Evolutionary conservation across 2,888 invertebrate genomes (phyloP).

Genomic region (Drosophila helvetica): DNA sequence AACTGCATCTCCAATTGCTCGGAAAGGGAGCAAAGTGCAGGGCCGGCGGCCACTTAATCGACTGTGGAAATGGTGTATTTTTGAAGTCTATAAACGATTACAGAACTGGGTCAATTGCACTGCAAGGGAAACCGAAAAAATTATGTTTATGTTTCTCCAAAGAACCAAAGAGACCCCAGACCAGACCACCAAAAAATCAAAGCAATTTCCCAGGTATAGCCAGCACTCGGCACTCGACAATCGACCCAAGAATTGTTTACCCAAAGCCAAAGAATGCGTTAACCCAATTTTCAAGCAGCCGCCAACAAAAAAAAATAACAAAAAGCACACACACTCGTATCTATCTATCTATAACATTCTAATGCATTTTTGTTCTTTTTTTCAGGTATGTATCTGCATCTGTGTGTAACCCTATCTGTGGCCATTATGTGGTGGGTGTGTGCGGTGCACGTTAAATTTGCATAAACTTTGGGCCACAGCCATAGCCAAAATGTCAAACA

Average conservation of each 20-base stretch:
- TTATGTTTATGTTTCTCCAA: conserved; percentile 59
- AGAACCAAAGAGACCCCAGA: conserved; percentile 25
- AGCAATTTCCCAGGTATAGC: conserved; percentile 52
- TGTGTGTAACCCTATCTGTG: background rate
- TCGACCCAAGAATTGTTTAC: conserved; percentile 40
- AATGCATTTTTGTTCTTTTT: conserved; percentile 54
- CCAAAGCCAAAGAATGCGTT: conserved; percentile 48
- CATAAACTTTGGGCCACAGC: conserved; percentile 59
- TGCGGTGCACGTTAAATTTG: conserved; percentile 53
- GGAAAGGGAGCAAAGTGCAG: conserved; percentile 54
- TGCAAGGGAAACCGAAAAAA: conserved; percentile 30
- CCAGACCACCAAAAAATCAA: conserved; percentile 36
- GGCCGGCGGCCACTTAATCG: conserved; percentile 68
- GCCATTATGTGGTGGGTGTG: conserved; percentile 50
- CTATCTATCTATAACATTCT: conserved; percentile 38
- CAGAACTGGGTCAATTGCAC: conserved; percentile 65
- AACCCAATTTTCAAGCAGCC: conserved; percentile 58
- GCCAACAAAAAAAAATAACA: conserved; percentile 8
- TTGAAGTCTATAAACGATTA: conserved; percentile 19
- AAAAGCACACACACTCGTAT: background rate
- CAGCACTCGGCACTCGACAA: conserved; percentile 14
- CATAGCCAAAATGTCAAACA: conserved; percentile 68
- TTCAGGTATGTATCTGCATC: conserved; percentile 66
- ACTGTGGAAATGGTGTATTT: conserved; percentile 57
- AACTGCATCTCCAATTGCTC: conserved; percentile 3